Evolutionary conservation across 53 echinoderm and acorn worm species (phyloP), one percentile per base, ranked within the genome.

Genomic region (Astropecten irregularis): DNA sequence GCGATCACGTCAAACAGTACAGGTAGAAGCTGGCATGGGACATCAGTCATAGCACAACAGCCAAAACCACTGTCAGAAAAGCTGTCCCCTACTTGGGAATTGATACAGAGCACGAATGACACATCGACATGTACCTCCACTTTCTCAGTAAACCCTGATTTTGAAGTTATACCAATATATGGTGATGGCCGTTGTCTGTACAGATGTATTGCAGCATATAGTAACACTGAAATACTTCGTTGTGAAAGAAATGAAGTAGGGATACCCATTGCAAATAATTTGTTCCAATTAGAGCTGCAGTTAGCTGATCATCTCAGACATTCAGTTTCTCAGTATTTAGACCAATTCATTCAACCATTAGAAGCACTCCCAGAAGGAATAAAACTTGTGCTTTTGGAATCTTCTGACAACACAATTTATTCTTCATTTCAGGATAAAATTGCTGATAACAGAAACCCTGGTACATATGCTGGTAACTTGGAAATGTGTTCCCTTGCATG

Each of bases 11-110:
- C 62, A 51, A 69, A 84, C 9, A 15, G 20, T 19, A 11, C 37
- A 56, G 40, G 21, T 38, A 52, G 89, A 10, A 77, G 89, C 53
- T 89, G 89, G 89, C 69, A 89, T 84, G 89, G 89, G 22, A 89
- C 89, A 2, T 90, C 90, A 16, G 30, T 90, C 4, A 90, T 90
- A 85, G 90, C 90, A 49, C 89, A 89, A 22, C 89, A 89, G 27
- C 89, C 89, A 50, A 68, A 68, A 51, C 84, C 89, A 27, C 0
- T 11, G 2, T 61, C 60, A 49, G 84, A 89, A 68, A 59, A 15
- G 34, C 68, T 84, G 4, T 35, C 51, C 29, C 51, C 19, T n/a
- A 30, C 5, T 50, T 49, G 50, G 7, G 66, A 82, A 16, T 0
- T 82, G 19, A 13, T 70, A 20, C 30, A 23, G 9, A 68, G 13